Evolutionary conservation across 2,113 vertebrate genomes (phyloP).

Genomic region (Myrmecobius fasciatus): DNA sequence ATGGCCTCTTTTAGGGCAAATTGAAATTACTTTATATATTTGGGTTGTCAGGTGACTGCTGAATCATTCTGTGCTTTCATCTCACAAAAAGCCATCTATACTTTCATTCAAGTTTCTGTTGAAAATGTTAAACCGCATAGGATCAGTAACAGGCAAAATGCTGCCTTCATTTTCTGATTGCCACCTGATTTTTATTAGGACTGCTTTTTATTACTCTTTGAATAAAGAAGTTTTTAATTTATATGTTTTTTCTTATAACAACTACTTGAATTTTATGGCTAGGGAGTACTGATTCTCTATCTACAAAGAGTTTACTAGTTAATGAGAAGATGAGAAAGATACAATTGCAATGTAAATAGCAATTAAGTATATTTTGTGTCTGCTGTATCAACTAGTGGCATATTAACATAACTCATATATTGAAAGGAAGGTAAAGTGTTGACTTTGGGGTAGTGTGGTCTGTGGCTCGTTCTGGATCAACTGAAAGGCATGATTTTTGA

Average conservation of each 20-base stretch:
- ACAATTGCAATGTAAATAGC: too few relatives aligned
- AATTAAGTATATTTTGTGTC: too few relatives aligned
- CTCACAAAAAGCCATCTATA: not conserved
- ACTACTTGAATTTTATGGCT: slow-evolving; percentile 8
- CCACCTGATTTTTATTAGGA: slow-evolving; percentile 13
- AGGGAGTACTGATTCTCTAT: not conserved
- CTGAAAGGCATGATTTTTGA: not conserved
- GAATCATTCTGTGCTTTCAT: not conserved
- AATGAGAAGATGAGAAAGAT: not conserved
- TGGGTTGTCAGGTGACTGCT: not conserved
- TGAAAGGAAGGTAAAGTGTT: not conserved
- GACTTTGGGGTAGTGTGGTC: not conserved
- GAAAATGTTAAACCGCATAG: not conserved
- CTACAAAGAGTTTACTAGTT: not conserved
- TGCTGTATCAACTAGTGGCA: not conserved
- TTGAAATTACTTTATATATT: not conserved
- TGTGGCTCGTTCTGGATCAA: slow-evolving; percentile 26
- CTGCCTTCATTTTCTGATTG: slow-evolving; percentile 45
- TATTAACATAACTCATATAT: not conserved
- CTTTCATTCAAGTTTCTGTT: not conserved
- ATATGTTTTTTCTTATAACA: slow-evolving; percentile 27
- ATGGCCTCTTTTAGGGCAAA: not conserved
- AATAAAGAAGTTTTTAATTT: slow-evolving; percentile 30
- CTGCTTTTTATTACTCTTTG: slow-evolving; percentile 40
- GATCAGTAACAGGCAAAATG: not conserved